Conservation (phyloP, 2,888 invertebrate genomes). For the Stenurella melanura region DNA sequence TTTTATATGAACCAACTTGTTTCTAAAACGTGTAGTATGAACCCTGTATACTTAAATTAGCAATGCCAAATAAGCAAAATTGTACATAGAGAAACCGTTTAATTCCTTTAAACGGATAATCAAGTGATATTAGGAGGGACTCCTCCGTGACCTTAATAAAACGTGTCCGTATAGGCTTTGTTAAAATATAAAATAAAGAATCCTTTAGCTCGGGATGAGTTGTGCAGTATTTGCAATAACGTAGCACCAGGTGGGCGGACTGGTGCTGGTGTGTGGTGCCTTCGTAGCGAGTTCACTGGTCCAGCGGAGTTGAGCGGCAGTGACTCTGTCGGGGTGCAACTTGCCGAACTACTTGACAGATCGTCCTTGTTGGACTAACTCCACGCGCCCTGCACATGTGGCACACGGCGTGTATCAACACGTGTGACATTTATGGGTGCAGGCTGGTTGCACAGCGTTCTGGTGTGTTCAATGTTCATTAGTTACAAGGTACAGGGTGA, state of each 20-base stretch:
- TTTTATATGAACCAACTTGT: no score
- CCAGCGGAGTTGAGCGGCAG: conserved; percentile 32
- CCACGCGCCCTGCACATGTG: conserved; percentile 62
- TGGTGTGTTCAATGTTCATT: conserved; percentile 36
- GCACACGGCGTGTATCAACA: conserved; percentile 64
- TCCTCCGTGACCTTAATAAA: no score
- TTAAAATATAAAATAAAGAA: conserved; percentile 21
- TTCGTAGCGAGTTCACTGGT: conserved; percentile 35
- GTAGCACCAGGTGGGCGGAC: conserved; percentile 51
- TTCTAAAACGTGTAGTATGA: no score
- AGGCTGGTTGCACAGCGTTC: conserved; percentile 55
- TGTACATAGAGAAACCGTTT: no score
- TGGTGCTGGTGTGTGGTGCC: conserved; percentile 46
- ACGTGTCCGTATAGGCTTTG: background rate
- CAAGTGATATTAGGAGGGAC: no score
- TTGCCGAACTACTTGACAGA: conserved; percentile 54
- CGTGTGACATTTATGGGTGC: conserved; percentile 63
- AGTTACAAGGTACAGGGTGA: conserved; percentile 31
- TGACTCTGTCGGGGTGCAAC: conserved; percentile 42
- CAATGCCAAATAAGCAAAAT: no score
- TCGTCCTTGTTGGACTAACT: conserved; percentile 47
- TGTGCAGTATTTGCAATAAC: conserved; percentile 41
- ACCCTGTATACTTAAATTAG: no score
- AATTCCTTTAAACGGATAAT: no score
- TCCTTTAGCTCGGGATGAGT: conserved; percentile 13